Conservation (phyloP, 2,113 vertebrate species). For the Lophochroa leadbeateri region DNA sequence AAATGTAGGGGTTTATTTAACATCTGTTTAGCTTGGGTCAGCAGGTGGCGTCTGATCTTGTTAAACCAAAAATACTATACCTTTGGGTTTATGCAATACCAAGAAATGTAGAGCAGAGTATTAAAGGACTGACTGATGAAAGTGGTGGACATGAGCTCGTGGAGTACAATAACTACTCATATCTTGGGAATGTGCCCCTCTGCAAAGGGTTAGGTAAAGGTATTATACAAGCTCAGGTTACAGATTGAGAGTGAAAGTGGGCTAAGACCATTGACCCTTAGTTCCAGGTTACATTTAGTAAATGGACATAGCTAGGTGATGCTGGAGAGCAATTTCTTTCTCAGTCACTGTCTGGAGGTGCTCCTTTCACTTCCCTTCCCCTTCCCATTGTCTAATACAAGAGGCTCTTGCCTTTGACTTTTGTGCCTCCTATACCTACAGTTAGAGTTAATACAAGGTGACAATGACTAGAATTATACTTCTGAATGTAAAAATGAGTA, state of each 20-base stretch:
- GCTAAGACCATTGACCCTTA: neutral
- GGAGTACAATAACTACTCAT: neutral
- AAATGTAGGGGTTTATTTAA: neutral
- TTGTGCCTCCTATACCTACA: neutral
- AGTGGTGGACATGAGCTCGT: neutral
- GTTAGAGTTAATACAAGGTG: neutral
- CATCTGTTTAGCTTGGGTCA: neutral
- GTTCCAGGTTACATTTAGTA: neutral
- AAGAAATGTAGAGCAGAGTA: neutral
- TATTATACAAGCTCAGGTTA: neutral
- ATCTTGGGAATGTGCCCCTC: neutral
- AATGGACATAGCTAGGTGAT: neutral
- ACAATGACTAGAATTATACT: neutral
- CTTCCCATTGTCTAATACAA: neutral
- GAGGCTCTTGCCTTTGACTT: neutral
- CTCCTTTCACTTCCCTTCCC: neutral
- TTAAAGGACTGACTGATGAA: neutral
- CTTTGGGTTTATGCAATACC: neutral
- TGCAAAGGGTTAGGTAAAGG: neutral
- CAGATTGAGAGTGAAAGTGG: neutral
- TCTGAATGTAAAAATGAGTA: neutral
- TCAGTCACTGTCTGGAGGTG: neutral
- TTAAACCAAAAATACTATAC: neutral
- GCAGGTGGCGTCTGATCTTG: neutral
- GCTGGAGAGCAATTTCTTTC: neutral